Percentiles rank a stretch among this genome's conserved stretches.
Conservation (phyloP, 2,888 invertebrate genomes). For the Gnatocerus cornutus region DNA sequence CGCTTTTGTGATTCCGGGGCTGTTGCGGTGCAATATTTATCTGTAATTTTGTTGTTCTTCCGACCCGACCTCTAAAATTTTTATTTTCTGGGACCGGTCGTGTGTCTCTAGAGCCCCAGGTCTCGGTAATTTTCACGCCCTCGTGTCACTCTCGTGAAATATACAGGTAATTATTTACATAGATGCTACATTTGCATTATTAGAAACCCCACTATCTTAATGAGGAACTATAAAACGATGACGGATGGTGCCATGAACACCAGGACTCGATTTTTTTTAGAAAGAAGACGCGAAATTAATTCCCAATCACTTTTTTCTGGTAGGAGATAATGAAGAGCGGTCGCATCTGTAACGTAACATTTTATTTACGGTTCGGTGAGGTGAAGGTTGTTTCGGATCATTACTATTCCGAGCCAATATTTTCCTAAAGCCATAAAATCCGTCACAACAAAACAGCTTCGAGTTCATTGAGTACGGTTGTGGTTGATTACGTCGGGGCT, state of each 20-base stretch:
- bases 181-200: conserved; percentile 17
- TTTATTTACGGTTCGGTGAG: conserved; percentile 38
- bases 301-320: conserved; percentile 5
- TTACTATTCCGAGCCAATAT: conserved; percentile 50
- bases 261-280: neutral
- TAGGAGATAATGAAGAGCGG: conserved; percentile 30
- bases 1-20: neutral
- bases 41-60: too few species aligned
- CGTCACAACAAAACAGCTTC: conserved; percentile 60
- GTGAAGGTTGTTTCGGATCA: conserved; percentile 45
- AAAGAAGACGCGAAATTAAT: conserved; percentile 6
- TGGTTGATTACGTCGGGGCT: conserved; percentile 56
- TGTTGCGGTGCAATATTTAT: too few species aligned
- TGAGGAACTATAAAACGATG: conserved; percentile 10
- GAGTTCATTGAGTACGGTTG: conserved; percentile 58
- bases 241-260: neutral
- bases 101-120: conserved; percentile 16
- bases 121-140: conserved; percentile 30
- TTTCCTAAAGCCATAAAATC: conserved; percentile 61
- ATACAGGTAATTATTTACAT: conserved; percentile 30
- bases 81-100: conserved; percentile 15
- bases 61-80: too few species aligned
- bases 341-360: conserved; percentile 34
- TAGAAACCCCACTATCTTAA: conserved; percentile 6
- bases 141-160: conserved; percentile 29